A percentile compares a stretch with the other conserved stretches of the same genome.
phyloP scores from a whole-genome alignment of 2,797 vertebrate genomes.

The Micromesistius poutassou region DNA sequence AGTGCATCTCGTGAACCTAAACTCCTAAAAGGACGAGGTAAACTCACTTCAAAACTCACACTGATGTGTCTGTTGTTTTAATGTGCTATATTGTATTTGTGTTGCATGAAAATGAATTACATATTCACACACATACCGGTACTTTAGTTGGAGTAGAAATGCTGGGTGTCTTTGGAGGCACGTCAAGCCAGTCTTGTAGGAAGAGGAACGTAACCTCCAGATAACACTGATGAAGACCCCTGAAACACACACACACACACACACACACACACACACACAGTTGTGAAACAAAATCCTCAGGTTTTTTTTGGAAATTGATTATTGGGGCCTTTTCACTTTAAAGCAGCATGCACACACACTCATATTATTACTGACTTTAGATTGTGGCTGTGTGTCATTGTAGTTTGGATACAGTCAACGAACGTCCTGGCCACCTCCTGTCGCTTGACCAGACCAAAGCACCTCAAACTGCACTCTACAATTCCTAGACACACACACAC shows the following conservation, averaged over 20 bases:
- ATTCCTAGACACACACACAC: constrained; percentile 62
- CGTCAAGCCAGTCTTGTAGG: constrained; percentile 58
- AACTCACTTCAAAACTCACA: not conserved
- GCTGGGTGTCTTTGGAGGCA: not conserved
- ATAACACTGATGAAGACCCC: constrained; percentile 77
- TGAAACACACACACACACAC: constrained; percentile 43
- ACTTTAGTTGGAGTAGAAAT: constrained; percentile 8
- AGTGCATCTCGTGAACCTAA: not conserved
- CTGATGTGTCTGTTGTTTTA: not conserved
- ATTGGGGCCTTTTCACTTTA: not conserved
- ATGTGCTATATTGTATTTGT: not conserved
- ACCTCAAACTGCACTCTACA: constrained; percentile 65
- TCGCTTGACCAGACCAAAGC: constrained; percentile 46
- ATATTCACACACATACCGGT: not conserved
- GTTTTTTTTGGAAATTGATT: not conserved
- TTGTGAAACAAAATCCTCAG: not conserved
- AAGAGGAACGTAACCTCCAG: constrained; percentile 78
- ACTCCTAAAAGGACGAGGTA: not conserved
- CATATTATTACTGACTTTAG: not conserved
- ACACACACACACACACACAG: not conserved
- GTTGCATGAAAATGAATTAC: not conserved
- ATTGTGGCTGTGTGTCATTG: constrained; percentile 64
- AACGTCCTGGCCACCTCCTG: constrained; percentile 62
- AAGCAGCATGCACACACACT: not conserved
- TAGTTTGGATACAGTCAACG: constrained; percentile 71